These are phyloP conservation scores for Tipula helvola DNA, from an alignment of 2,888 invertebrate genomes.

Conservation along the genomic window DNA sequence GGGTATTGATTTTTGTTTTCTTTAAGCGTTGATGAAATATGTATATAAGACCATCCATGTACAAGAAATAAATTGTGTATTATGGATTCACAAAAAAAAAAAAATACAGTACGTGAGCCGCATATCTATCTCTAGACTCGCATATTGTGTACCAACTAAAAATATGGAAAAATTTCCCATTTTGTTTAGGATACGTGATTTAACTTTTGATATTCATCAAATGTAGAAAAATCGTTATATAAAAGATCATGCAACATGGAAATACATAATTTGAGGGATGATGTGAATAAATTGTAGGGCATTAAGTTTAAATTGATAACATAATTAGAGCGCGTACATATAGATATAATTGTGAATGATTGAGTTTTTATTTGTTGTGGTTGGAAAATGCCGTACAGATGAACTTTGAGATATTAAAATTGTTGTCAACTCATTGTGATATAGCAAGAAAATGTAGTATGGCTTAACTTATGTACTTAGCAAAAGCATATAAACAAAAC, in stretches of 20 bases:
- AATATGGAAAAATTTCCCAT: neutral
- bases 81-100: neutral
- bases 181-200: neutral
- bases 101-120: neutral
- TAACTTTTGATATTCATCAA: neutral
- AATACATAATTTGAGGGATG: neutral
- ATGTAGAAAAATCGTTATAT: neutral
- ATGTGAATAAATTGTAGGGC: neutral
- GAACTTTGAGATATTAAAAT: no score
- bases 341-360: neutral
- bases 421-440: no score
- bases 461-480: no score
- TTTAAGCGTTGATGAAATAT: neutral
- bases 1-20: neutral
- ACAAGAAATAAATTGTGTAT: neutral
- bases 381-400: neutral
- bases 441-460: no score
- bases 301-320: neutral
- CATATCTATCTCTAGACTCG: neutral
- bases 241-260: neutral
- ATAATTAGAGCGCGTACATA: neutral
- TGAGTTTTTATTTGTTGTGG: neutral
- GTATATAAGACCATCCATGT: neutral
- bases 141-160: neutral
- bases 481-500: no score